Base-by-base conservation (phyloP, 2,113 vertebrate species). In the Antigone vipio region DNA sequence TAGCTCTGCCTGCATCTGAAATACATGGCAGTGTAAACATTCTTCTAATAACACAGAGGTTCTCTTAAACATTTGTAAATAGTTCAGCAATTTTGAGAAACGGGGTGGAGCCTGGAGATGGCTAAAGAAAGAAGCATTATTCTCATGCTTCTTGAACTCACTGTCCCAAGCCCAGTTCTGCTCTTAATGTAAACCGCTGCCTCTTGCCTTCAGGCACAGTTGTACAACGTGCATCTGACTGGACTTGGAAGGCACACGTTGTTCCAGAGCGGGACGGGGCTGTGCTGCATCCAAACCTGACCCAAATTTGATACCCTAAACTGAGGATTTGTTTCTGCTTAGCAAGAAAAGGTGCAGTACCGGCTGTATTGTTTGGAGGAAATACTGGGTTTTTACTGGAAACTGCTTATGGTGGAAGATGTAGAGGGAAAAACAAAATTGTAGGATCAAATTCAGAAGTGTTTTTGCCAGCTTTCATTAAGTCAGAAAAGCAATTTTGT, bases 171-270 rank as follows among this genome's bases (percentile, higher is more conserved):
- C 55, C 50, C 85, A 75, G 68, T 75, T 84, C 38, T 83, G 80
- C 83, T 95, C 50, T 67, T 76, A 95, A 90, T 60, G 80, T 71
- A 64, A 95, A 75, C 60, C 34, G 9, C 77, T 93, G 94, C 66
- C 75, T 83, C 75, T 95, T 94, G 86, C 87, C 91, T 95, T 92
- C 75, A 62, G 88, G 79, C 58, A 6, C n/a, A 80, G 68, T 87
- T 79, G 52, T 91, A 96, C 92, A 94, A 62, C 1, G 3, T 78
- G 81, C 64, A 11, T 87, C 94, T 96, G 85, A 88, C 86, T 92
- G 91, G 92, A 63, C 75, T 89, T 96, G 95, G 96, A 98, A 97
- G 88, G 93, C 93, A 95, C 88, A 89, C 7, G 1, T 30, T 96
- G 94, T 96, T 95, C 94, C 76, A 85, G 88, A 81, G 82, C 45